phyloP scores from a whole-genome alignment of 1,140 invertebrate species.

The Tetragonula clypearis region DNA sequence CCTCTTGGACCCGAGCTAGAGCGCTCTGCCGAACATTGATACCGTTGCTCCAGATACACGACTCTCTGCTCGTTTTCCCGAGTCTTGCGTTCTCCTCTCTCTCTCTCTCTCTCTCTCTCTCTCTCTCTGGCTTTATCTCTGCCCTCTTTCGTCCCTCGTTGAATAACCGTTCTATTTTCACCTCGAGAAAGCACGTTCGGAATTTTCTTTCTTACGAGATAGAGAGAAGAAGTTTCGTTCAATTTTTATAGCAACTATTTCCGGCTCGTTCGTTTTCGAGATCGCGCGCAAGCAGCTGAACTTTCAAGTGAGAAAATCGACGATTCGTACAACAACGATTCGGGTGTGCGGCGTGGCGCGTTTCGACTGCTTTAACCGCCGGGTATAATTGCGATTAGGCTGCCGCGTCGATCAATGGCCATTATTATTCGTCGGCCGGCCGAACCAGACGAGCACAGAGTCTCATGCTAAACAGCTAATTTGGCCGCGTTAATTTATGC shows the following conservation, averaged over 20 bases:
- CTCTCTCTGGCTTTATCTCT: background rate
- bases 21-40: slow-evolving; percentile 40
- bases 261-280: too few species aligned
- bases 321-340: too few species aligned
- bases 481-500: slow-evolving; percentile 42
- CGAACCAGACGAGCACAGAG: slow-evolving; percentile 7
- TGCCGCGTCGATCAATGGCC: slow-evolving; percentile 11
- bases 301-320: too few species aligned
- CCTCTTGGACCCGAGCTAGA: slow-evolving; percentile 42
- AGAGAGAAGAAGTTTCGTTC: background rate
- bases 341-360: background rate
- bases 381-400: slow-evolving; percentile 21
- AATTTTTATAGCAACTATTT: too few species aligned
- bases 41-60: slow-evolving; percentile 43
- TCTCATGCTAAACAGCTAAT: slow-evolving; percentile 40
- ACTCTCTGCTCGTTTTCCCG: background rate
- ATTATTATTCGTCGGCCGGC: slow-evolving; percentile 26
- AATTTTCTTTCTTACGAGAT: background rate
- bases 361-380: slow-evolving; percentile 11
- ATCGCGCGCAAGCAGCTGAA: too few species aligned
- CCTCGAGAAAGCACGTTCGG: background rate
- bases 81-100: too few species aligned
- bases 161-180: slow-evolving; percentile 1
- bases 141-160: background rate
- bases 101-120: background rate